phyloP scores from a whole-genome alignment of 2,113 vertebrate species.

The Misgurnus mizolepis region DNA sequence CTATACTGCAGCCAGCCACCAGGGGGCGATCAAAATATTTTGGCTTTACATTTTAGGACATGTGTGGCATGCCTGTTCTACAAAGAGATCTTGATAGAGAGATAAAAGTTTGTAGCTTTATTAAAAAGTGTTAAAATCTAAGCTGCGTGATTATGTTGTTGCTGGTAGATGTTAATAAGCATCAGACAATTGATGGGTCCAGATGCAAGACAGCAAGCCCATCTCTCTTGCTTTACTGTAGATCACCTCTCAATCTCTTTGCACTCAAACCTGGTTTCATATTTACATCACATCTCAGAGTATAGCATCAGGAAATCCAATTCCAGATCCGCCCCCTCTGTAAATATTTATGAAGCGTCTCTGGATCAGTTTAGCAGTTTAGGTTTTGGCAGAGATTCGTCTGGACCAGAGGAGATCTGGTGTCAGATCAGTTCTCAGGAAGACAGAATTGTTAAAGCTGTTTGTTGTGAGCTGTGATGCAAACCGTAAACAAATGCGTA shows the following conservation, averaged over 20 bases:
- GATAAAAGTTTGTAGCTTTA: too few relatives aligned
- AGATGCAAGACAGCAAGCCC: not conserved
- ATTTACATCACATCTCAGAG: not conserved
- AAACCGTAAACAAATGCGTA: conserved; percentile 3
- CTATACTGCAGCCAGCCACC: too few relatives aligned
- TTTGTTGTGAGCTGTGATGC: not conserved
- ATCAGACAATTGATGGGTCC: conserved; percentile 10
- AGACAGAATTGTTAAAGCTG: not conserved
- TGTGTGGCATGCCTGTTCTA: too few relatives aligned
- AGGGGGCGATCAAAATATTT: too few relatives aligned
- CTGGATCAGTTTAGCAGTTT: conserved; percentile 9
- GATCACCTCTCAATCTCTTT: not conserved
- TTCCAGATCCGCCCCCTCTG: conserved; percentile 3
- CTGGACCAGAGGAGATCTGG: not conserved
- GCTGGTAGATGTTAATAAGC: conserved; percentile 21
- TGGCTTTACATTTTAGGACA: too few relatives aligned
- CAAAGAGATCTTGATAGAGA: too few relatives aligned
- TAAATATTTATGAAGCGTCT: conserved; percentile 26
- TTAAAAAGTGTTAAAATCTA: too few relatives aligned
- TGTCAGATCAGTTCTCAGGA: not conserved
- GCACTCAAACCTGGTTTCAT: conserved; percentile 17
- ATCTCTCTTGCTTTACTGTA: not conserved
- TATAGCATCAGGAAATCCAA: not conserved
- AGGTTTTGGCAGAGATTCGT: conserved; percentile 15
- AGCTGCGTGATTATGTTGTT: conserved; percentile 6